A percentile compares a stretch with the other conserved stretches of the same genome.
Evolutionary conservation across 2,797 vertebrate genomes (phyloP).

Genomic region (Chelonia mydas): DNA sequence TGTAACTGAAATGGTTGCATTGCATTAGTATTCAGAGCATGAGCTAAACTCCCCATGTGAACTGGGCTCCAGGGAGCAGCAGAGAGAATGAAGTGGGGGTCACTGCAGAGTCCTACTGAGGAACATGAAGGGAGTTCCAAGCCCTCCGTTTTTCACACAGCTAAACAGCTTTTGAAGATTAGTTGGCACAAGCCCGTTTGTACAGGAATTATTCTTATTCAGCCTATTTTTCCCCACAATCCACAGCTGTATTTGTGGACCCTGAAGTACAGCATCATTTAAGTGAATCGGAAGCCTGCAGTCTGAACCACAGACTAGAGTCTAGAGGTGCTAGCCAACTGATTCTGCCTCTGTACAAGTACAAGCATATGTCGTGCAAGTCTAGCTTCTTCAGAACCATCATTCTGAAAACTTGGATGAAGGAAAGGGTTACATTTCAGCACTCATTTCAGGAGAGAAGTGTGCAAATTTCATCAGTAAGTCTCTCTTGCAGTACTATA

Average conservation of each 20-base stretch:
- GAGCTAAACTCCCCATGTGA: too few relatives aligned
- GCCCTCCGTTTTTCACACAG: too few relatives aligned
- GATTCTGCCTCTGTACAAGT: accelerated
- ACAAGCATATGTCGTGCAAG: accelerated
- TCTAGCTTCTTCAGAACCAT: background rate
- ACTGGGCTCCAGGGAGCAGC: background rate
- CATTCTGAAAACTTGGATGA: accelerated
- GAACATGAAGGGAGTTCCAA: too few relatives aligned
- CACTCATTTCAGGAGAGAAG: accelerated
- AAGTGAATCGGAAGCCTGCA: background rate
- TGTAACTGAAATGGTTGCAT: too few relatives aligned
- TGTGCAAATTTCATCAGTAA: background rate
- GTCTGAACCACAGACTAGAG: background rate
- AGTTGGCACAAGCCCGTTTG: background rate
- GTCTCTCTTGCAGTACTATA: accelerated
- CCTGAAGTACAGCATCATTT: background rate
- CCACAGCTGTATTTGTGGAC: background rate
- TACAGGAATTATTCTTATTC: background rate
- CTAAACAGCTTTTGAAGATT: background rate
- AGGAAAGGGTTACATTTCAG: accelerated
- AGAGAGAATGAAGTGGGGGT: too few relatives aligned
- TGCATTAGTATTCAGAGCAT: background rate
- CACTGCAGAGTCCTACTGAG: background rate
- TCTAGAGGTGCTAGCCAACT: background rate
- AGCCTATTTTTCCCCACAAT: background rate